Base-by-base conservation (phyloP, 2,797 vertebrate genomes). In the Neostethus bicornis region DNA sequence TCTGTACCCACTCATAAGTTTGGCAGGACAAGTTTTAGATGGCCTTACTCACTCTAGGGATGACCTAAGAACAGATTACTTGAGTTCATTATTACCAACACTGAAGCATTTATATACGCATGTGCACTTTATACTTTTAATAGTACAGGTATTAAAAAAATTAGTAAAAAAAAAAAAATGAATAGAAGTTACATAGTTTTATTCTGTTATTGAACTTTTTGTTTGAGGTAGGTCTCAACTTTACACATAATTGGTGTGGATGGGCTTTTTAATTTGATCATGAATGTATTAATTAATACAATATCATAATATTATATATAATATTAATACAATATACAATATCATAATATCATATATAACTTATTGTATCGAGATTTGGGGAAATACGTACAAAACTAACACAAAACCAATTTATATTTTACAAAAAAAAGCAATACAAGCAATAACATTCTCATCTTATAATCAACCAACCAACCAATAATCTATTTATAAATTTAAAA, bases 1-100 rank as follows among this genome's bases (percentile, higher is more conserved):
- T 81, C 61, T 46, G 77, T 73, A 68, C 84, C 69, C 32, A 51
- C 77, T 85, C 77, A 77, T 65, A 80, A 83, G 70, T 85, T 85
- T 89, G 85, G 79, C 85, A 83, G 81, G 80, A 82, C 77, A 83
- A 73, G 67, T 79, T 87, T 87, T 84, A 79, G 76, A 83, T 77
- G 81, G 76, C 66, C 77, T 84, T 73, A 71, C 80, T 74, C 67
- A 53, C 65, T 66, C 61, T 48, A 57, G 70, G 63, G 66, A 79
- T 79, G 61, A 66, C 71, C 68, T 20, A 48, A 69, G 78, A 77
- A 81, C 64, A 73, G 61, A 32, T 45, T 61, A 65, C 80, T 70
- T 72, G 73, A 81, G 87, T 82, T 84, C 70, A 74, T 84, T 81
- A 76, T 32, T 56, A 59, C 61, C 46, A 50, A 52, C 51, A 41